Conservation (phyloP, 2,797 vertebrate genomes). For the Trachurus trachurus region DNA sequence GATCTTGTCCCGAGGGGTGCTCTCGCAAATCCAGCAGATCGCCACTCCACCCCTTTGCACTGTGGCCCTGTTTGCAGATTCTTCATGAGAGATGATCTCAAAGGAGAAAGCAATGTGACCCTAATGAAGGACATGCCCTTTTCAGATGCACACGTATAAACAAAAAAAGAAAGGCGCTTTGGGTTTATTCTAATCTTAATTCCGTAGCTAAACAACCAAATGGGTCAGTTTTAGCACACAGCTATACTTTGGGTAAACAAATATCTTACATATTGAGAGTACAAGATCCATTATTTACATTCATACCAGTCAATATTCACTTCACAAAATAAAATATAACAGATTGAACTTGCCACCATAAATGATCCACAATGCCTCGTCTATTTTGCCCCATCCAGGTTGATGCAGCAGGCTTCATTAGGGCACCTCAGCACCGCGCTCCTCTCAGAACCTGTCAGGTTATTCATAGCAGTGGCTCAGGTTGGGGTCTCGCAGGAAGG, state of each 20-base stretch:
- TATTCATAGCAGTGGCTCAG: slow-evolving; percentile 78
- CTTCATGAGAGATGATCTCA: slow-evolving; percentile 50
- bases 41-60: slow-evolving; percentile 58
- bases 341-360: slow-evolving; percentile 4
- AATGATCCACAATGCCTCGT: neutral
- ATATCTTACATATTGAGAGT: neutral
- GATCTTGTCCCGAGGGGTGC: slow-evolving; percentile 68
- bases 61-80: slow-evolving; percentile 48
- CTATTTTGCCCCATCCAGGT: slow-evolving; percentile 39
- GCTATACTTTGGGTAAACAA: neutral
- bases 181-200: slow-evolving; percentile 10
- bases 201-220: neutral
- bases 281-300: slow-evolving; percentile 12
- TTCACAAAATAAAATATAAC: slow-evolving; percentile 8
- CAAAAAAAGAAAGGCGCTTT: neutral
- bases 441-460: slow-evolving; percentile 71
- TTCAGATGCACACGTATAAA: slow-evolving; percentile 14
- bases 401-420: slow-evolving; percentile 70
- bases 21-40: slow-evolving; percentile 60
- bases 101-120: slow-evolving; percentile 65
- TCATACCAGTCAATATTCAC: neutral
- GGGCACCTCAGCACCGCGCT: slow-evolving; percentile 53
- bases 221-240: neutral
- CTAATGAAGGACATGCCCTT: slow-evolving; percentile 55
- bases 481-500: slow-evolving; percentile 60